phyloP scores from a whole-genome alignment of 2,113 vertebrate genomes.

The Oreochromis spilurus region DNA sequence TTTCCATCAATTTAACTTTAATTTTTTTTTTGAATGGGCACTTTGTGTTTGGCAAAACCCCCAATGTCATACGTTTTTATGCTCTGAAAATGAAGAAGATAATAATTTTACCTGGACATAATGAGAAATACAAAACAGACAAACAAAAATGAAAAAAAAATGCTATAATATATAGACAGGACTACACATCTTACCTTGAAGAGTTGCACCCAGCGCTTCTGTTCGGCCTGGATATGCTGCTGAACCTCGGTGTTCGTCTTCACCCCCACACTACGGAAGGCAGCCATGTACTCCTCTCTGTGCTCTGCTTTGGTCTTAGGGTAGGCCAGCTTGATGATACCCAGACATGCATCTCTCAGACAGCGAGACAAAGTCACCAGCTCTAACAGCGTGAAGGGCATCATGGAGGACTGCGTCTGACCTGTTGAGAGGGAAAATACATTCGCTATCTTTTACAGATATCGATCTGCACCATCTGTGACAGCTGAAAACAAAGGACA shows the following conservation, averaged over 20 bases:
- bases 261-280: constrained; percentile 89
- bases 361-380: constrained; percentile 89
- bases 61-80: background rate
- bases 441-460: constrained; percentile 1
- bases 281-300: constrained; percentile 87
- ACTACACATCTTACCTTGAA: constrained; percentile 82
- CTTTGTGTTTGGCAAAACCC: background rate
- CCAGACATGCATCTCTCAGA: constrained; percentile 91
- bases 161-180: background rate
- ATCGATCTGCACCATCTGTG: constrained; percentile 37
- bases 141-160: background rate
- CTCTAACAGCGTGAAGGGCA: constrained; percentile 92
- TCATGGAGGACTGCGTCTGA: constrained; percentile 88
- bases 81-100: background rate
- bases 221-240: constrained; percentile 85
- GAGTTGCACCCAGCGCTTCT: constrained; percentile 94
- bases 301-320: constrained; percentile 93
- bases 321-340: constrained; percentile 96
- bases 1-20: background rate
- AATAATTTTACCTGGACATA: background rate
- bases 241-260: constrained; percentile 85
- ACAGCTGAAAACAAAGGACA: background rate
- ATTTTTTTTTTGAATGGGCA: background rate
- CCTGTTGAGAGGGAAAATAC: constrained; percentile 61
- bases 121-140: background rate